phyloP scores from a whole-genome alignment of 2,888 invertebrate species.

The Lumbricus terrestris region DNA sequence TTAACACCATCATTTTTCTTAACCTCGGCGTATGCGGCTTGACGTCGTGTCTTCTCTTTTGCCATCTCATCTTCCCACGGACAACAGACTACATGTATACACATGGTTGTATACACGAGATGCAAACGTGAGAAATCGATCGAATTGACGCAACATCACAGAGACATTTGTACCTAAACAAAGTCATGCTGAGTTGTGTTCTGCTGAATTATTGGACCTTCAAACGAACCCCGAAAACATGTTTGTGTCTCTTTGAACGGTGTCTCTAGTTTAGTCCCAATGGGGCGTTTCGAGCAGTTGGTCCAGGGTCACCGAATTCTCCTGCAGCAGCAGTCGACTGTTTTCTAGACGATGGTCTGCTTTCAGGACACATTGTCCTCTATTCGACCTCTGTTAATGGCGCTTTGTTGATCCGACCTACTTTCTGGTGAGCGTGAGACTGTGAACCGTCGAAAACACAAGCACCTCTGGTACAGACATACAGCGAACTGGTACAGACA shows the following conservation, averaged over 20 bases:
- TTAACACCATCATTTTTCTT: not conserved
- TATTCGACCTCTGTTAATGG: not conserved
- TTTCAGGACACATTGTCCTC: not conserved
- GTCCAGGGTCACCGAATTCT: not conserved
- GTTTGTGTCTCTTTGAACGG: not conserved
- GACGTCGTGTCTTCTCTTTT: not conserved
- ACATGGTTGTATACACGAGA: not conserved
- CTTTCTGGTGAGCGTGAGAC: not conserved
- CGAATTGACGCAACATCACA: not conserved
- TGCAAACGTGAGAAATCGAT: no score
- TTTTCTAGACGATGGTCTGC: not conserved
- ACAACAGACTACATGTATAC: no score
- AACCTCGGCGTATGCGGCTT: not conserved
- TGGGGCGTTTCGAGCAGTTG: not conserved
- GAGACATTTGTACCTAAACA: not conserved
- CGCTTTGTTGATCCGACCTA: not conserved
- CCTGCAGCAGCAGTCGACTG: no score
- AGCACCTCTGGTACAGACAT: not conserved
- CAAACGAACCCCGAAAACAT: not conserved
- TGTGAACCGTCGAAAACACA: not conserved
- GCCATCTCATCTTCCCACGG: not conserved
- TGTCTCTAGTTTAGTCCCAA: not conserved
- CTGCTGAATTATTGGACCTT: not conserved
- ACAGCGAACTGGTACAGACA: not conserved
- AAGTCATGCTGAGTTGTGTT: no score